phyloP scores from a whole-genome alignment of 2,888 invertebrate genomes.

The Spodoptera picta region DNA sequence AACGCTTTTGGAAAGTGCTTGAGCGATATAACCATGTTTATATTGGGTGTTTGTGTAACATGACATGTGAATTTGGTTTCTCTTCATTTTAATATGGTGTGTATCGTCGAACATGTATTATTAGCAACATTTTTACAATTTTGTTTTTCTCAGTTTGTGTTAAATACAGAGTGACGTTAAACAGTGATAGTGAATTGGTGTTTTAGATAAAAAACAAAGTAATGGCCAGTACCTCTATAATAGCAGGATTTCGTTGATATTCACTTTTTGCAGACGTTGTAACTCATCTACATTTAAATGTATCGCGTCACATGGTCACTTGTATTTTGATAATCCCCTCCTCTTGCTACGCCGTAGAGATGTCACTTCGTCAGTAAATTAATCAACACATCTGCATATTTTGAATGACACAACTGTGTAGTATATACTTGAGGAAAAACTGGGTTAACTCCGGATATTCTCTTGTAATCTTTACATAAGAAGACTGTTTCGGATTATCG shows the following conservation, averaged over 20 bases:
- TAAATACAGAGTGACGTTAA: slow-evolving; percentile 1
- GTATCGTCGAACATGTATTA: slow-evolving; percentile 57
- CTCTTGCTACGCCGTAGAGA: slow-evolving; percentile 10
- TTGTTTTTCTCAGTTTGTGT: slow-evolving; percentile 15
- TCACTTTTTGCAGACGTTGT: slow-evolving; percentile 22
- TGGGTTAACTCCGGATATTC: slow-evolving; percentile 16
- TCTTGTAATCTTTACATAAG: slow-evolving; percentile 19
- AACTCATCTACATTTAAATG: slow-evolving; percentile 25
- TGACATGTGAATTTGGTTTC: slow-evolving; percentile 67
- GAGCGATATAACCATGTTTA: slow-evolving; percentile 73
- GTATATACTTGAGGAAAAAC: slow-evolving; percentile 2
- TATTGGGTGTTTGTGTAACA: slow-evolving; percentile 69
- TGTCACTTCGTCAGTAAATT: neutral
- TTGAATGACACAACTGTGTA: slow-evolving; percentile 14
- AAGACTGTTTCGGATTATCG: slow-evolving; percentile 18
- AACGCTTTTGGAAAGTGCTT: slow-evolving; percentile 82
- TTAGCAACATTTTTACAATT: slow-evolving; percentile 21
- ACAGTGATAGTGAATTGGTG: slow-evolving; percentile 12
- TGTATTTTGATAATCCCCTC: slow-evolving; percentile 43
- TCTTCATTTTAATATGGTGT: slow-evolving; percentile 68
- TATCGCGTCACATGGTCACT: slow-evolving; percentile 37
- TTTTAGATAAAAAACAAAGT: slow-evolving; percentile 14
- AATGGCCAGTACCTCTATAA: neutral
- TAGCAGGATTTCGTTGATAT: slow-evolving; percentile 22
- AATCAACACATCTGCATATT: neutral